These are phyloP conservation scores for Pogonomyrmex barbatus DNA, from an alignment of 1,140 invertebrate species.

Conservation along the genomic window DNA sequence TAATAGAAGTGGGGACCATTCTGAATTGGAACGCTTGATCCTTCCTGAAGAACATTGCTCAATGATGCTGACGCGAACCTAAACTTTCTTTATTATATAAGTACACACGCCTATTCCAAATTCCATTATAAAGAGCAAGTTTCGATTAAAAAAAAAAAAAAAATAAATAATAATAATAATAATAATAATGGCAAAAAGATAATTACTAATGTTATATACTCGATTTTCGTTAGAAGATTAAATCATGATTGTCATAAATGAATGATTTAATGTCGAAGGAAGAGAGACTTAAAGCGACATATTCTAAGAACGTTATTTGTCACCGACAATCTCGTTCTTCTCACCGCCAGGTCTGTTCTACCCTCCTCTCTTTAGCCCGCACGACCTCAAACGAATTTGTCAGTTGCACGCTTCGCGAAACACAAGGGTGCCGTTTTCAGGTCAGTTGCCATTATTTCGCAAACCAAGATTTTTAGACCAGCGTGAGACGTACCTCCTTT, in stretches of 20 bases:
- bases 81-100: background rate
- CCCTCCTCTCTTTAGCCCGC: slow-evolving; percentile 21
- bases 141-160: background rate
- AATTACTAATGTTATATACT: background rate
- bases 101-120: too few species aligned
- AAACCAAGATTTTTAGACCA: slow-evolving; percentile 68
- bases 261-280: slow-evolving; percentile 38
- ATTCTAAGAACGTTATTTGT: slow-evolving; percentile 42
- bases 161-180: background rate
- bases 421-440: slow-evolving; percentile 77
- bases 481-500: slow-evolving; percentile 24
- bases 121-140: background rate
- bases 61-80: background rate
- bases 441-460: slow-evolving; percentile 78
- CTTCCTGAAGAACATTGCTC: background rate
- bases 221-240: slow-evolving; percentile 23
- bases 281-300: background rate
- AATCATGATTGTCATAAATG: slow-evolving; percentile 10
- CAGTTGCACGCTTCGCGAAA: slow-evolving; percentile 60
- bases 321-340: slow-evolving; percentile 40
- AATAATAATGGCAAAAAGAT: background rate
- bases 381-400: slow-evolving; percentile 61
- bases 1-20: slow-evolving; percentile 3
- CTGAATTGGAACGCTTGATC: background rate
- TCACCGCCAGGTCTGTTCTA: background rate